A percentile compares a stretch with the other conserved stretches of the same genome.
Conservation (phyloP, 1,140 invertebrate species). For the Trypoxylus dichotomus region DNA sequence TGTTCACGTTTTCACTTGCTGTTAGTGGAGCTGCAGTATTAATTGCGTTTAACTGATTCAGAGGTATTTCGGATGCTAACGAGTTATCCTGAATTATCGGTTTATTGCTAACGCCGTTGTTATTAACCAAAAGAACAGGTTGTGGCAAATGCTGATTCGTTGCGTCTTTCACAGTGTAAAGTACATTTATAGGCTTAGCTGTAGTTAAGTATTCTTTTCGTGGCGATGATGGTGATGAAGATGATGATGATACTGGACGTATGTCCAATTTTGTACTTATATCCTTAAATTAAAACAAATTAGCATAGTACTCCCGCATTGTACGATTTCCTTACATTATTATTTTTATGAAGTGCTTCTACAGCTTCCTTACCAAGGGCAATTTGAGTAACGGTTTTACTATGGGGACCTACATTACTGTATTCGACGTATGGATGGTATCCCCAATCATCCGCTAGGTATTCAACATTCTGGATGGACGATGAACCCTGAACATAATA, state of each 20-base stretch:
- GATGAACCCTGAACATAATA: conserved; percentile 46
- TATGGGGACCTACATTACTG: conserved; percentile 52
- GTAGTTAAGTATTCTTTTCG: not conserved
- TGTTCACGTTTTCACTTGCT: not conserved
- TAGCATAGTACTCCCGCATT: not conserved
- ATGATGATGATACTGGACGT: not conserved
- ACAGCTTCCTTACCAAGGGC: conserved; percentile 61
- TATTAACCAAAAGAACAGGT: too few species aligned
- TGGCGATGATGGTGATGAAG: not conserved
- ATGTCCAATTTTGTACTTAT: not conserved
- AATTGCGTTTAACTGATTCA: not conserved
- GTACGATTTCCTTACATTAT: conserved; percentile 38
- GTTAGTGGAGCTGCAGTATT: not conserved
- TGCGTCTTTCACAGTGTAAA: not conserved
- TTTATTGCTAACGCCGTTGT: not conserved
- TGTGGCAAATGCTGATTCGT: not conserved
- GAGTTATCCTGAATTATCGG: not conserved
- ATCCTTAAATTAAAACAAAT: not conserved
- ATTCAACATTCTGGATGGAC: conserved; percentile 58
- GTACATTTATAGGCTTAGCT: not conserved
- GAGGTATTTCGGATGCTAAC: not conserved
- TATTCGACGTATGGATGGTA: conserved; percentile 65
- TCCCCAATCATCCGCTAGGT: conserved; percentile 64
- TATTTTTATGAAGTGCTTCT: conserved; percentile 51
- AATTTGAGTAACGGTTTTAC: conserved; percentile 54